Evolutionary conservation across 92 coral and sea anemone genomes (phyloP), one percentile per base, ranked within the genome.

Genomic region (Palythoa grandiflora): DNA sequence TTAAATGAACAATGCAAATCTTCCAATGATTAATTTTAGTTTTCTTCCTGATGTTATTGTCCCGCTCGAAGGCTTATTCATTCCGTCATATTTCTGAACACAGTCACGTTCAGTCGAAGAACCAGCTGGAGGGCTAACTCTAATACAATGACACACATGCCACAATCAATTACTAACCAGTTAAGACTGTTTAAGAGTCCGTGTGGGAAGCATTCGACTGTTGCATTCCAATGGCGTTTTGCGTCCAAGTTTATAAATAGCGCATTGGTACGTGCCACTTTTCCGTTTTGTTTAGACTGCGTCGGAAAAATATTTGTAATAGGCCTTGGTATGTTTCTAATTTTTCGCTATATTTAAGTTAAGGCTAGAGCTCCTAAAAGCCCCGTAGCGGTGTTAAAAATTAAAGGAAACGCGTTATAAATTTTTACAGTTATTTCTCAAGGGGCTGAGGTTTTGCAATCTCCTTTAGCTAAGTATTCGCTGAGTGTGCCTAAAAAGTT

Each of bases 361-460:
- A 70, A 35, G 11, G 6, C 5, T 19, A 35, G 14, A 70, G 73
- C 36, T 37, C 28, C 17, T 44, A 44, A 2, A 44, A 63, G 70
- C 10, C 7, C 17, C 10, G 19, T 17, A 63, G 20, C 9, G 35
- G 70, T 63, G 19, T 11, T 16, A 63, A 63, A 21, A n/a, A 44
- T 44, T 0, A n/a, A 63, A 35, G 70, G 70, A 63, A 17, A 8
- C n/a, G 19, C n/a, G 19, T 63, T 8, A 16, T n/a, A 63, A 63
- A 63, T 63, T 63, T 19, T 63, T 35, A 17, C 20, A 21, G 21
- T 63, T 63, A 14, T 11, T 63, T 63, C n/a, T 63, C 20, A 63
- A 63, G 70, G 70, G 70, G 17, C 70, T 63, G 70, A 63, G 70
- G 70, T 63, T 63, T 63, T 63, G 1, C 19, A 63, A 63, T 63